These are phyloP conservation scores for Triops longicaudatus DNA, from an alignment of 1,140 invertebrate genomes.

Conservation along the genomic window DNA sequence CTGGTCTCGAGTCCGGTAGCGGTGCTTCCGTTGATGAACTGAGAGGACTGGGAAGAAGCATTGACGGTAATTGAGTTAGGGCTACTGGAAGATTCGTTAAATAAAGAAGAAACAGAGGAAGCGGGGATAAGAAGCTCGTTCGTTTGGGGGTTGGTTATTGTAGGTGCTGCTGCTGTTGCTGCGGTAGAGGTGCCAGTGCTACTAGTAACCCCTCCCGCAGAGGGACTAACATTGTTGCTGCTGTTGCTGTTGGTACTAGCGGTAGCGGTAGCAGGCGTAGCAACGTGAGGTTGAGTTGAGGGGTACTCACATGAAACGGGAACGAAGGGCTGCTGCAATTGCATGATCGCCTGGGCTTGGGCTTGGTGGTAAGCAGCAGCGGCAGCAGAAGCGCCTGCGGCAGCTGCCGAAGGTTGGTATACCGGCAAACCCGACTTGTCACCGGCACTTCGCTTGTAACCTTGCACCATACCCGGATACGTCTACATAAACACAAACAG, in stretches of 20 bases:
- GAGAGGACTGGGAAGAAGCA: neutral
- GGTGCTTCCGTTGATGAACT: neutral
- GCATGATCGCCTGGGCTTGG: conserved; percentile 58
- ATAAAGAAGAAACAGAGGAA: neutral
- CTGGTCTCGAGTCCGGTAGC: neutral
- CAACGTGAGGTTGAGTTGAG: neutral
- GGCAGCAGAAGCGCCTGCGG: conserved; percentile 16
- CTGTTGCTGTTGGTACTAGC: conserved; percentile 15
- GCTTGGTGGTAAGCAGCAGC: conserved; percentile 76
- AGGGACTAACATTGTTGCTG: conserved; percentile 18
- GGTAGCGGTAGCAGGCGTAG: conserved; percentile 17
- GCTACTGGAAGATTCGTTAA: neutral
- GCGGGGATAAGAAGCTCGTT: conserved; percentile 6
- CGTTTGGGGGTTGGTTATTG: conserved; percentile 5
- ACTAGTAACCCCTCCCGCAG: conserved; percentile 5
- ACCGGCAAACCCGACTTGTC: conserved; percentile 92
- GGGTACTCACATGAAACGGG: conserved; percentile 45
- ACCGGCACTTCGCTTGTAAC: conserved; percentile 75
- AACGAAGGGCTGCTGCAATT: conserved; percentile 73
- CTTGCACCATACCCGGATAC: conserved; percentile 83
- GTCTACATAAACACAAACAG: conserved; percentile 51
- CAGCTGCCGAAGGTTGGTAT: conserved; percentile 47
- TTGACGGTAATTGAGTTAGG: neutral
- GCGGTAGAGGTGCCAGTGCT: conserved; percentile 3
- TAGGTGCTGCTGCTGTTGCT: conserved; percentile 11